phyloP scores from a whole-genome alignment of 1,140 invertebrate genomes.

The Brachystomella parvula region DNA sequence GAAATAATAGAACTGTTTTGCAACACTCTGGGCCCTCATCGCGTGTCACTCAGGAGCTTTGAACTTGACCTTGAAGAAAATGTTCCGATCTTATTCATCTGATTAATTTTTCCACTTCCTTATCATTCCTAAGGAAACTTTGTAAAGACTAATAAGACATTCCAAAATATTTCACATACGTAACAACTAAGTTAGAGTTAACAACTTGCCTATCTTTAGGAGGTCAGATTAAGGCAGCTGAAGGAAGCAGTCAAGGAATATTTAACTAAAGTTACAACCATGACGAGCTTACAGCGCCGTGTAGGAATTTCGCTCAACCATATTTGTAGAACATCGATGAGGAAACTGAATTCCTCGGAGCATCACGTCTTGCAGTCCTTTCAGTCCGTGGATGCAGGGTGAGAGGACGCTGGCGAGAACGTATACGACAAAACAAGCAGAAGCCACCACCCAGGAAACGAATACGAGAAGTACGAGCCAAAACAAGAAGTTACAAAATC shows the following conservation, averaged over 20 bases:
- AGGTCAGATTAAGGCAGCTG: not conserved
- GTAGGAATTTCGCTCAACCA: constrained; percentile 42
- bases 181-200: not conserved
- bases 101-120: too few species aligned
- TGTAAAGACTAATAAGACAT: not conserved
- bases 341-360: constrained; percentile 44
- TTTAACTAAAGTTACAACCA: not conserved
- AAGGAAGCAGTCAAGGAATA: not conserved
- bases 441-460: constrained; percentile 47
- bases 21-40: too few species aligned
- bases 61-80: constrained; percentile 1
- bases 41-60: too few species aligned
- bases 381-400: constrained; percentile 46
- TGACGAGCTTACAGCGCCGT: constrained; percentile 1
- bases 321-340: constrained; percentile 43
- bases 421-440: constrained; percentile 48
- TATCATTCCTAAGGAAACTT: not conserved
- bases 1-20: too few species aligned
- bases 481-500: constrained; percentile 35
- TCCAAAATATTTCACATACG: not conserved
- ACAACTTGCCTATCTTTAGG: not conserved
- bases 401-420: constrained; percentile 48
- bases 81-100: too few species aligned
- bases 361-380: constrained; percentile 41
- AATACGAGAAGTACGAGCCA: constrained; percentile 50